Evolutionary conservation across 1,140 invertebrate genomes (phyloP), one percentile per base, ranked within the genome.

Genomic region (Microplitis mediator): DNA sequence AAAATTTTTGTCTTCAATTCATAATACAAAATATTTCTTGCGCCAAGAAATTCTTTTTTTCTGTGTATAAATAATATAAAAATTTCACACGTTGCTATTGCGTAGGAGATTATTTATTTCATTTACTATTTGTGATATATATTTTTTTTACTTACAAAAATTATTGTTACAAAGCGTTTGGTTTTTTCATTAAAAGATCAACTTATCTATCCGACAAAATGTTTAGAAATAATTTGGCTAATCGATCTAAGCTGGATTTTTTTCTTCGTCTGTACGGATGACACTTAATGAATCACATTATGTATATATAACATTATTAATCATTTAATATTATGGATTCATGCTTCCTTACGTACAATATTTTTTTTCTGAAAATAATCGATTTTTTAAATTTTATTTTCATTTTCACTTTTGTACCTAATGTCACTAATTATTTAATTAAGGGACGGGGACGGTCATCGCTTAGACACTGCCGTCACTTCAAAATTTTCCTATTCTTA

Each of bases 151-250:
- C 63, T 70, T 76, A 76, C 70, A 75, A 76, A 76, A 76, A 76
- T 73, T 76, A 73, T 71, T 63, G 63, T 73, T 76, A 76, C 74
- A 76, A 76, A 76, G 74, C 74, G 74, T 56, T 64, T 76, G 58
- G 58, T 60, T 69, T 39, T 60, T 13, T 69, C 56, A 32, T 58
- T 69, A 72, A 39, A 72, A 39, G 65, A 69, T 69, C 72, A 61
- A 69, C 66, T 23, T 62, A 50, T 64, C 50, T 73, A 73, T 63
- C 64, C 60, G 56, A 69, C 45, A 23, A 71, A 64, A 64, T 63
- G 5, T 54, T 58, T 36, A 23, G 51, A 65, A 66, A 31, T 65
- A 45, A 39, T 64, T 72, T 72, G 5, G 54, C 63, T 66, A 66
- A 72, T 65, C 62, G 70, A 60, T 39, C 62, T 70, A 70, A 70